Evolutionary conservation across 2,888 invertebrate genomes (phyloP).

Genomic region (Morpho deidamia): DNA sequence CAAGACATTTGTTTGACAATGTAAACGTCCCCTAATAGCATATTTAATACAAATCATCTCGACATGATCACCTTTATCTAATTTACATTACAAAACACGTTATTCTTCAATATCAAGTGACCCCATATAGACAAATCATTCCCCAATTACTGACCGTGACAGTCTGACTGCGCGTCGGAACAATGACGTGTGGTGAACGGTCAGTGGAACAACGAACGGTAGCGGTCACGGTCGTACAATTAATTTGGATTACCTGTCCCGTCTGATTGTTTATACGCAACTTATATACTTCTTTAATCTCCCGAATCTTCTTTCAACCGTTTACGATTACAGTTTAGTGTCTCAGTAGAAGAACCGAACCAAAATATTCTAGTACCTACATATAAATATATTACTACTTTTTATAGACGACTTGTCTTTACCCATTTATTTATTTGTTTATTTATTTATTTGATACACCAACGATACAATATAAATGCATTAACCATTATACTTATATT

Average conservation of each 20-base stretch:
- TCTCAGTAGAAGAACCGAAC: too few species aligned
- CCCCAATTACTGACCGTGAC: constrained; percentile 49
- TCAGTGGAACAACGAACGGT: constrained; percentile 30
- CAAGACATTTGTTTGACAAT: not conserved
- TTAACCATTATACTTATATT: too few species aligned
- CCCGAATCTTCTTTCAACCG: not conserved
- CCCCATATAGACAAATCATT: constrained; percentile 50
- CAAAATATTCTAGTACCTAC: too few species aligned
- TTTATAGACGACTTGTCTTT: too few species aligned
- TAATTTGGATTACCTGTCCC: constrained; percentile 17
- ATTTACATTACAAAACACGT: constrained; percentile 7
- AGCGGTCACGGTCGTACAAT: constrained; percentile 26
- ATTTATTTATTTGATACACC: too few species aligned
- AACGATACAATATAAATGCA: too few species aligned
- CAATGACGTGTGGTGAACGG: constrained; percentile 28
- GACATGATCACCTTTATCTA: constrained; percentile 2
- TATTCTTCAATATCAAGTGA: constrained; percentile 18
- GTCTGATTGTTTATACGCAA: not conserved
- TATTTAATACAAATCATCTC: not conserved
- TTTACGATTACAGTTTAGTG: too few species aligned
- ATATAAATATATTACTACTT: too few species aligned
- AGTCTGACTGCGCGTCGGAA: constrained; percentile 33
- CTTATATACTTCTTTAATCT: not conserved
- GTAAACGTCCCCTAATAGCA: not conserved
- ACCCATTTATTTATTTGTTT: too few species aligned